Conservation (phyloP, 2,113 vertebrate species). For the Burhinus oedicnemus region DNA sequence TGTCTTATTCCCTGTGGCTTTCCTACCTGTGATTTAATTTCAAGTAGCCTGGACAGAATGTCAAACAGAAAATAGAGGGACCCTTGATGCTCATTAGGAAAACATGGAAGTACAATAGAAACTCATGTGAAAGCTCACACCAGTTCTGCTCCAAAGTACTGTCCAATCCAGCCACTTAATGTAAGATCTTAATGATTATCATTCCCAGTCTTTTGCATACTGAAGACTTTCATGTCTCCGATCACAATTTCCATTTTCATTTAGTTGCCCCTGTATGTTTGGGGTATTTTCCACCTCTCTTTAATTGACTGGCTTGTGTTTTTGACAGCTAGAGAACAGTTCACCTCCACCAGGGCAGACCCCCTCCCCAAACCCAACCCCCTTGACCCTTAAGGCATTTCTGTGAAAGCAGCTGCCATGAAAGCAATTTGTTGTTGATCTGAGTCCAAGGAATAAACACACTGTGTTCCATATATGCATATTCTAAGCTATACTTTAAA, state of each 20-base stretch:
- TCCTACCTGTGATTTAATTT: conserved; percentile 11
- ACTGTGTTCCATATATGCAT: conserved; percentile 3
- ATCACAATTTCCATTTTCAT: not conserved
- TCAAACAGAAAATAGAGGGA: not conserved
- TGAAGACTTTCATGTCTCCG: not conserved
- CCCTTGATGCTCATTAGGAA: not conserved
- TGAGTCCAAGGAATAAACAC: conserved; percentile 26
- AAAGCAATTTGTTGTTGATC: conserved; percentile 34
- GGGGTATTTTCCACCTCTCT: not conserved
- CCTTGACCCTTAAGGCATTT: not conserved
- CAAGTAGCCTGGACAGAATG: not conserved
- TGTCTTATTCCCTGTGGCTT: not conserved
- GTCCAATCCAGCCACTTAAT: not conserved
- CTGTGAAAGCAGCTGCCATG: not conserved
- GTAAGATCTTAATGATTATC: not conserved
- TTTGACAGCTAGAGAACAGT: not conserved
- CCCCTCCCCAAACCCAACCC: not conserved
- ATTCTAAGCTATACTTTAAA: conserved; percentile 59
- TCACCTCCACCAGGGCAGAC: not conserved
- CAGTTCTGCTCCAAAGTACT: not conserved
- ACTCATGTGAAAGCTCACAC: not conserved
- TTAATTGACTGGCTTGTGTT: not conserved
- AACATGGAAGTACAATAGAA: not conserved
- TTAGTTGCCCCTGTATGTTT: not conserved
- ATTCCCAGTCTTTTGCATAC: not conserved